phyloP scores from a whole-genome alignment of 2,888 invertebrate genomes.

The Lasioglossum zephyrum region DNA sequence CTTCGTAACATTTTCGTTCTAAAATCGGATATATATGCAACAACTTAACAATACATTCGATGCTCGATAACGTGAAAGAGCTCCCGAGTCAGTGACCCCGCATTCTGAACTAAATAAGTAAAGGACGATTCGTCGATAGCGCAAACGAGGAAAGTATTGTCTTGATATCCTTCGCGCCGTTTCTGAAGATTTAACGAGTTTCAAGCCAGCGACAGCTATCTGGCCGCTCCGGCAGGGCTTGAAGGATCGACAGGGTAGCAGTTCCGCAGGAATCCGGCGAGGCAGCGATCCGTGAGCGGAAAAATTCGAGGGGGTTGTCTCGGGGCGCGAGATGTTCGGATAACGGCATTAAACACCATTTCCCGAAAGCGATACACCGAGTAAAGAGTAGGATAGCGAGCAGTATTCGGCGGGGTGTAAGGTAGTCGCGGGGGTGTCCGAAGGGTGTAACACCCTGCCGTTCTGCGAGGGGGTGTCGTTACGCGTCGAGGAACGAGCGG shows the following conservation, averaged over 20 bases:
- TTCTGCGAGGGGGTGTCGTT: conserved; percentile 46
- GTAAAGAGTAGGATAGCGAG: background rate
- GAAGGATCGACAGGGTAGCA: background rate
- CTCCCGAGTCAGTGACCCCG: too few species aligned
- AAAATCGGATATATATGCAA: too few species aligned
- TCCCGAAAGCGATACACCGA: conserved; percentile 35
- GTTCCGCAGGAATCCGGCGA: background rate
- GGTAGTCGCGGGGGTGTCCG: conserved; percentile 6
- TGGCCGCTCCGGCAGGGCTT: background rate
- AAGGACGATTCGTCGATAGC: background rate
- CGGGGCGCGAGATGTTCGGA: conserved; percentile 42
- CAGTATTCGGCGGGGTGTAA: conserved; percentile 1
- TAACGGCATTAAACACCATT: conserved; percentile 60
- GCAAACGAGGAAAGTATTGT: background rate
- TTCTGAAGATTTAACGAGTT: background rate
- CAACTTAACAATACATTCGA: background rate
- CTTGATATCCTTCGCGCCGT: background rate
- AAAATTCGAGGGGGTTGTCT: background rate
- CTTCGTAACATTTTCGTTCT: too few species aligned
- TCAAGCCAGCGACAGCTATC: background rate
- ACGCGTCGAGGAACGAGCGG: conserved; percentile 57
- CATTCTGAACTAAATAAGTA: background rate
- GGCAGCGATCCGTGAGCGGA: background rate
- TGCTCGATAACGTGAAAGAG: too few species aligned
- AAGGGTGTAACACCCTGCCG: conserved; percentile 58